phyloP scores from a whole-genome alignment of 2,888 invertebrate species.

The Drosophila quasianomalipes region DNA sequence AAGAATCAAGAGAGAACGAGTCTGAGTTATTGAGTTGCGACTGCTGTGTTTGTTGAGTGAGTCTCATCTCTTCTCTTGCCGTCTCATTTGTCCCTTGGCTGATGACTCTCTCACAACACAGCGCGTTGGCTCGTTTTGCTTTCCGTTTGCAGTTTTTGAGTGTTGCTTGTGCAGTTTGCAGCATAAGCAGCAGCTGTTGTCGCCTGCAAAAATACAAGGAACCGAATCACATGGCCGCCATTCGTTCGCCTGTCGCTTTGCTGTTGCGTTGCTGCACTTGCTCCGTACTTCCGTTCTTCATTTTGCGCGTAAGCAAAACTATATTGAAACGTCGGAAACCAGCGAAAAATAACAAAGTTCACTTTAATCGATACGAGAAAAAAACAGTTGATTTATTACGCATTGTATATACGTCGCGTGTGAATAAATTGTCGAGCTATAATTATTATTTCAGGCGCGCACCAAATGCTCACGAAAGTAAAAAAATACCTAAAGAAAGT shows the following conservation, averaged over 20 bases:
- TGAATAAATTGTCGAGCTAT: neutral
- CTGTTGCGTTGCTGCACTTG: constrained; percentile 24
- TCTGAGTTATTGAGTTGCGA: constrained; percentile 1
- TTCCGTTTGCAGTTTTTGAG: constrained; percentile 50
- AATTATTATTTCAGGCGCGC: neutral
- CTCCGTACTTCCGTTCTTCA: constrained; percentile 44
- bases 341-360: constrained; percentile 17
- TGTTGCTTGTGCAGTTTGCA: constrained; percentile 56
- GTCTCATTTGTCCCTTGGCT: constrained; percentile 4
- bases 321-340: neutral
- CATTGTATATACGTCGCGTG: constrained; percentile 40
- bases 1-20: neutral
- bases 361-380: constrained; percentile 29
- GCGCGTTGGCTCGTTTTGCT: constrained; percentile 28
- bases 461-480: constrained; percentile 10
- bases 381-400: constrained; percentile 63
- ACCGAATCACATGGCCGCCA: constrained; percentile 70
- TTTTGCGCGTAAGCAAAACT: constrained; percentile 48
- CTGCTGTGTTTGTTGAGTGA: constrained; percentile 12
- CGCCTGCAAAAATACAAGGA: constrained; percentile 45
- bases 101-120: constrained; percentile 10
- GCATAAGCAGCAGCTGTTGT: constrained; percentile 29
- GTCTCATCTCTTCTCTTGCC: constrained; percentile 6
- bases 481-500: neutral
- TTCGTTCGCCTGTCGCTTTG: constrained; percentile 67